A percentile compares a stretch with the other conserved stretches of the same genome.
Conservation (phyloP, 2,797 vertebrate species). For the Etheostoma nigrum region DNA sequence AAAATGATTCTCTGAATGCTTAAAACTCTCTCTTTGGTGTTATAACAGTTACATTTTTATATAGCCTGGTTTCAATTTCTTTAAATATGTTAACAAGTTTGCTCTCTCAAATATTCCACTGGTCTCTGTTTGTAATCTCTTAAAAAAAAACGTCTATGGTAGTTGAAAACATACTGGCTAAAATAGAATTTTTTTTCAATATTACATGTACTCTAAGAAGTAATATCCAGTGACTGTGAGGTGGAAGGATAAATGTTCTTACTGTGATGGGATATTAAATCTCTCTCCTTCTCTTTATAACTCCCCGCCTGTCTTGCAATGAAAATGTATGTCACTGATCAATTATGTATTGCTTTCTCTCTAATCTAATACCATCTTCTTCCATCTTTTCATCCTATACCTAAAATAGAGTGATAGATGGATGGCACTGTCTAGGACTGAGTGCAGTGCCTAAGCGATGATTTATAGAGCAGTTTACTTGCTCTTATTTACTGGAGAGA, state of each 20-base stretch:
- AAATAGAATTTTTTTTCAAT: constrained; percentile 17
- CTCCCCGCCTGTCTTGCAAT: constrained; percentile 19
- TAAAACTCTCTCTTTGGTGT: not conserved
- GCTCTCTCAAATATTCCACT: not conserved
- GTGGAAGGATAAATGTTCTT: constrained; percentile 10
- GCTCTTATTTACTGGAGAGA: constrained; percentile 54
- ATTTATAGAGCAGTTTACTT: constrained; percentile 58
- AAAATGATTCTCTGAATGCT: not conserved
- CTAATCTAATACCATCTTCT: constrained; percentile 32
- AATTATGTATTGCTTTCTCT: constrained; percentile 68
- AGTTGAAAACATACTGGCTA: constrained; percentile 7
- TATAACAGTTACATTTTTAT: not conserved
- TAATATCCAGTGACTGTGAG: constrained; percentile 14
- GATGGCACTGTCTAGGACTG: constrained; percentile 31
- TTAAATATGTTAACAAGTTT: not conserved
- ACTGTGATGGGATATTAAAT: constrained; percentile 40
- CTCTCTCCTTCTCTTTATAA: constrained; percentile 16
- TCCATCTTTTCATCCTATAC: constrained; percentile 49
- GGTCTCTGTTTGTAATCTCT: constrained; percentile 9
- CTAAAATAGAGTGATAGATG: constrained; percentile 50
- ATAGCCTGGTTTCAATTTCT: not conserved
- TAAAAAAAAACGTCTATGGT: not conserved
- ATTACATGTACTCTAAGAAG: constrained; percentile 1
- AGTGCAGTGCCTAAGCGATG: constrained; percentile 32
- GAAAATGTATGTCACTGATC: constrained; percentile 67